Conservation (phyloP, 2,113 vertebrate species). For the Helogale parvula region DNA sequence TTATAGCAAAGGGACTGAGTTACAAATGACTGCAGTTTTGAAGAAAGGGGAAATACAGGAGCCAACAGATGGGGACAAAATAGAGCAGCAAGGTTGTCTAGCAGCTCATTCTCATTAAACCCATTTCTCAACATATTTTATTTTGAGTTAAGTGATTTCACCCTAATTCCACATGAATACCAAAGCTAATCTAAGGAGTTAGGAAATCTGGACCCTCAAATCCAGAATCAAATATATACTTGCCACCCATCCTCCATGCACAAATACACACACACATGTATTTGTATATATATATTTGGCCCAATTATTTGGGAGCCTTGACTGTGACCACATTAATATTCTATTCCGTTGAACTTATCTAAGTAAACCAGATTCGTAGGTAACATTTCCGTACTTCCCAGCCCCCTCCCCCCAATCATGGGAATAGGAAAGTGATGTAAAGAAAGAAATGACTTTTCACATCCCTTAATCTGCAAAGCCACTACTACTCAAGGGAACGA, state of each 20-base stretch:
- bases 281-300: background rate
- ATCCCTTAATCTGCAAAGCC: background rate
- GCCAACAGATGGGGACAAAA: conserved; percentile 36
- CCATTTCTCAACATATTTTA: conserved; percentile 39
- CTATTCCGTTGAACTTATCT: conserved; percentile 12
- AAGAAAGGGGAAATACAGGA: conserved; percentile 44
- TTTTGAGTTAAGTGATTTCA: conserved; percentile 19
- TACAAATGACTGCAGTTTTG: conserved; percentile 46
- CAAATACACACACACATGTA: too few relatives aligned
- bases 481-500: conserved; percentile 9
- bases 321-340: background rate
- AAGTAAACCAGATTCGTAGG: conserved; percentile 27
- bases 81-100: conserved; percentile 5
- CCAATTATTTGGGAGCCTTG: conserved; percentile 34
- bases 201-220: conserved; percentile 8
- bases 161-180: conserved; percentile 23
- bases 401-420: background rate
- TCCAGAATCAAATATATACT: conserved; percentile 29
- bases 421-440: background rate
- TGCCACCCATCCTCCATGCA: too few relatives aligned
- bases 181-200: conserved; percentile 36
- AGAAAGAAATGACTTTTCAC: conserved; percentile 29
- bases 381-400: background rate
- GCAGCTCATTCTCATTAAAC: conserved; percentile 38
- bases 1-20: conserved; percentile 32